Evolutionary conservation across 2,888 invertebrate species (phyloP).

Genomic region (Rhagonycha lutea): DNA sequence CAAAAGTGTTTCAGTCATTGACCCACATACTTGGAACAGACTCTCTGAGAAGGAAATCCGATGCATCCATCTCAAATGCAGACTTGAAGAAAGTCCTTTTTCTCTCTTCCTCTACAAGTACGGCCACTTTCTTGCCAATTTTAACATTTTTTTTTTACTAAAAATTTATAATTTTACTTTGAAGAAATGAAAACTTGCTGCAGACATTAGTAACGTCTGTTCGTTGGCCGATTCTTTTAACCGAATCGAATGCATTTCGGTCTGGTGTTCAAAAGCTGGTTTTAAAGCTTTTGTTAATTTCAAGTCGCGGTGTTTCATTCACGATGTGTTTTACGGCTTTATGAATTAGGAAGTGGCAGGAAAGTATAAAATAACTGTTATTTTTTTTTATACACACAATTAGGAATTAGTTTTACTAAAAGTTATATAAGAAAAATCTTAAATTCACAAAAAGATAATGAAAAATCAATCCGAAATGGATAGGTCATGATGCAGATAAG

Average conservation of each 20-base stretch:
- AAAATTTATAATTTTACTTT: background rate
- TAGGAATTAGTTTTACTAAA: background rate
- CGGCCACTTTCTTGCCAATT: background rate
- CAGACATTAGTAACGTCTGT: background rate
- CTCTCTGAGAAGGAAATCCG: background rate
- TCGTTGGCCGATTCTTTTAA: background rate
- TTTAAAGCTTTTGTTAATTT: background rate
- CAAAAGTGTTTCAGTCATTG: background rate
- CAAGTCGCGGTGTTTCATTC: background rate
- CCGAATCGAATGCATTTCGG: background rate
- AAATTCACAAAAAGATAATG: too few relatives aligned
- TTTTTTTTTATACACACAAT: background rate
- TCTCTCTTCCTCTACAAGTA: background rate
- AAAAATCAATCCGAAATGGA: too few relatives aligned
- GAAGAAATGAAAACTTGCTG: background rate
- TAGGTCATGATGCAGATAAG: background rate
- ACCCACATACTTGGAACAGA: background rate
- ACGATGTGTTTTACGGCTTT: background rate
- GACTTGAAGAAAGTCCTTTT: background rate
- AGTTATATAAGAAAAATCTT: too few relatives aligned
- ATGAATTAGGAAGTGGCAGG: background rate
- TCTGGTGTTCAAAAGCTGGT: background rate
- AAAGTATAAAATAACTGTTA: background rate
- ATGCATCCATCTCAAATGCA: background rate
- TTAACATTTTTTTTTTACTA: background rate